A percentile compares a stretch with the other conserved stretches of the same genome.
Conservation (phyloP, 2,113 vertebrate genomes). For the Colistium nudipinnis region DNA sequence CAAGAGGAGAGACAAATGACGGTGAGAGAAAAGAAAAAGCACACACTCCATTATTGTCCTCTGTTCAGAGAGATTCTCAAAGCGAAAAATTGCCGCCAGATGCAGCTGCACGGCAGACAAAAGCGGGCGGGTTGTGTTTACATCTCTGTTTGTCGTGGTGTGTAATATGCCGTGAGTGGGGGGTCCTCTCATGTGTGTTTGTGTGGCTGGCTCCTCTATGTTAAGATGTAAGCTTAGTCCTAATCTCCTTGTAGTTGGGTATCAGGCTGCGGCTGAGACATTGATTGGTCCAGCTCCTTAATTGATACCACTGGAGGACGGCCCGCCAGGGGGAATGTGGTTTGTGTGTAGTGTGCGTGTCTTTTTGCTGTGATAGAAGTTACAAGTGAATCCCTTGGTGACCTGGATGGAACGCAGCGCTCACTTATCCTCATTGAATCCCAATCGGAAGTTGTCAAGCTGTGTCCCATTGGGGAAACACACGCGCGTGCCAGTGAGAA, state of each 20-base stretch:
- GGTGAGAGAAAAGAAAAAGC: conserved; percentile 49
- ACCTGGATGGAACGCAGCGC: conserved; percentile 66
- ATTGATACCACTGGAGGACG: conserved; percentile 75
- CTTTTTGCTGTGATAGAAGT: conserved; percentile 49
- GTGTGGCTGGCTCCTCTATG: conserved; percentile 48
- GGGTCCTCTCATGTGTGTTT: conserved; percentile 46
- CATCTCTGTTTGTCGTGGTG: conserved; percentile 46
- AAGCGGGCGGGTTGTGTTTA: conserved; percentile 29
- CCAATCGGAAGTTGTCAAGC: conserved; percentile 62
- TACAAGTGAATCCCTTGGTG: conserved; percentile 61
- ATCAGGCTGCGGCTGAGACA: conserved; percentile 68
- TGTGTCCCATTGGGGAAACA: conserved; percentile 36
- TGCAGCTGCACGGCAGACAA: conserved; percentile 31
- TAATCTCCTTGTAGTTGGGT: conserved; percentile 76
- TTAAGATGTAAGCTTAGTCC: conserved; percentile 69
- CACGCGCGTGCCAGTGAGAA: conserved; percentile 38
- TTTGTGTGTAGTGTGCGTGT: conserved; percentile 28
- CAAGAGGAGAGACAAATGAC: conserved; percentile 49
- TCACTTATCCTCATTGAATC: conserved; percentile 75
- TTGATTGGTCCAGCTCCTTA: conserved; percentile 71
- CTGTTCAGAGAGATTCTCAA: conserved; percentile 44
- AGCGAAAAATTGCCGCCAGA: conserved; percentile 43
- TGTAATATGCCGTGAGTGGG: conserved; percentile 37
- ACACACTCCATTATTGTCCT: conserved; percentile 53
- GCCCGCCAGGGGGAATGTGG: conserved; percentile 34